Base-by-base conservation (phyloP, 2,113 vertebrate species). In the Stigmatopora nigra region DNA sequence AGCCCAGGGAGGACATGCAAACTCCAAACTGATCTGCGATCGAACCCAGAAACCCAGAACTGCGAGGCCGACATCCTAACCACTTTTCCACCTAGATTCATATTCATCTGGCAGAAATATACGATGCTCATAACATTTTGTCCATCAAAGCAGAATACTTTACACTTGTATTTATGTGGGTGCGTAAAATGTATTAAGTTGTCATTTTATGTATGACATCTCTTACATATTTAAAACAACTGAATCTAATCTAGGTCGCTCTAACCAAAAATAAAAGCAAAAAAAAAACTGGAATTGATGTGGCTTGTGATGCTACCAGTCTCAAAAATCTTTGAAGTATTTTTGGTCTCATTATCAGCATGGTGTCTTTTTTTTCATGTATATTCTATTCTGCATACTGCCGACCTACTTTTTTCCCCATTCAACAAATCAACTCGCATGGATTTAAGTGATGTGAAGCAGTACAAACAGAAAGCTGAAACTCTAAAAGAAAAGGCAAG, bases 391-490 rank as follows among this genome's bases (percentile, higher is more conserved):
- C 19, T 61, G 41, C 41, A 45, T 38, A 61, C 41, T 61, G 38
- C 38, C 20, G 59, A 61, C 59, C 59, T 22, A 61, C n/a, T 45
- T 61, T n/a, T 61, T 61, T 61, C 38, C 59, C 19, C 25, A 22
- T 35, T 14, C 41, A 19, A 61, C 19, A 10, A 20, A 45, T 61
- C 59, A n/a, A 13, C 36, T 22, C 22, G 41, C 59, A 61, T 12
- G 41, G 14, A 38, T 9, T 45, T 14, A 61, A 31, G 13, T 31
- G 46, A 25, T 22, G 9, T 25, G 36, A 44, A 60, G 17, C 58
- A 20, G 14, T 20, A 22, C 12, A 22, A 41, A 41, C 38, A 41
- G 38, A 41, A 41, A 41, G 8, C 12, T 20, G 19, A 45, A 22
- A 45, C 16, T 13, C n/a, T 16, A 19, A 41, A 5, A 19, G 56